Evolutionary conservation across 2,888 invertebrate genomes (phyloP), one percentile per base, ranked within the genome.

Genomic region (Nycteola revayana): DNA sequence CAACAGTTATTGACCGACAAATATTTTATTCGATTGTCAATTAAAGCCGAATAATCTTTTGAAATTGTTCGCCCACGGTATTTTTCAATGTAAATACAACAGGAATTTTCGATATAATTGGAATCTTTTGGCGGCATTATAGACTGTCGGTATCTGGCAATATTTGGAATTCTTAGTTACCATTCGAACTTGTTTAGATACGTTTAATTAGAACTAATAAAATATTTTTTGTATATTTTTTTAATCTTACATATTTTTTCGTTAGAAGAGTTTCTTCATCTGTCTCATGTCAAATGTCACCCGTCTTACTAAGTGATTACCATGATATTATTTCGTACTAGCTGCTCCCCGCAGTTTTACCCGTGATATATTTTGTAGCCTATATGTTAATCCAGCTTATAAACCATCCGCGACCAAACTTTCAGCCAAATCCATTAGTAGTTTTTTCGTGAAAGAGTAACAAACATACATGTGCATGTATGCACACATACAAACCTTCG

Each of bases 101-200:
- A 14, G 14, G 14, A 14, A 14, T 14, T 14, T 14, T 14, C 14
- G 2, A 3, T 3, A 14, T 50, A 58, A 56, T 56, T 53, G 46
- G 51, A 49, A 43, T 45, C 32, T 49, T 39, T 51, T 32, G 46
- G 38, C 36, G 24, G 40, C 45, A 38, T 42, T 42, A 38, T 14
- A 14, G 2, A 14, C 14, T 46, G 37, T 47, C 46, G 39, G 14
- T 26, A 43, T 44, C 34, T 9, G 30, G 33, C 33, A 41, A 33
- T 28, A 2, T 28, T 33, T 33, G 32, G 32, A 41, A 42, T 36
- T 39, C 57, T 60, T 54, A 32, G 52, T 44, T 21, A 25, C 10
- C 7, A 28, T 30, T 11, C 29, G 47, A 43, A 41, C 36, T n/a
- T 14, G 5, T 14, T 14, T 14, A n/a, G n/a, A n/a, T n/a, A n/a